A percentile compares a stretch with the other conserved stretches of the same genome.
Conservation (phyloP, 2,113 vertebrate species). For the Odocoileus virginianus region DNA sequence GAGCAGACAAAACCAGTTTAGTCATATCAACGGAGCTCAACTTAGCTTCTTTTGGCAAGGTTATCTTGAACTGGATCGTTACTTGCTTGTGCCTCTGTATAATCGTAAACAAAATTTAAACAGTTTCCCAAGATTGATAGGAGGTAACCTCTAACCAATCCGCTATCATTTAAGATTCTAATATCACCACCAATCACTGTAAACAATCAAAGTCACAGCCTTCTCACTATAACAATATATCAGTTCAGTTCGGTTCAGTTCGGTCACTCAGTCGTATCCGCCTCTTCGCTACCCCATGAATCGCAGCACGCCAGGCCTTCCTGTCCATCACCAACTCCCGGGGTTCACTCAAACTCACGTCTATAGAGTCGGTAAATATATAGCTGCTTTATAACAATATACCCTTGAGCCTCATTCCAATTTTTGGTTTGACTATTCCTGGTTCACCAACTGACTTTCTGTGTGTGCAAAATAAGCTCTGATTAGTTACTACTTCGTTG, state of each 20-base stretch:
- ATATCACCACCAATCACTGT: background rate
- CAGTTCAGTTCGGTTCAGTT: too few relatives aligned
- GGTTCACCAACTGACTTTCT: background rate
- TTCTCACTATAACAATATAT: background rate
- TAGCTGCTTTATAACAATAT: background rate
- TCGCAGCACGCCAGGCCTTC: too few relatives aligned
- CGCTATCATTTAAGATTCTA: background rate
- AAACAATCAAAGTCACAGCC: background rate
- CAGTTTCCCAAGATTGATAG: background rate
- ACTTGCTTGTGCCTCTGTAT: background rate
- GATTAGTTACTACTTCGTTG: background rate
- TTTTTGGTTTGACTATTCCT: background rate
- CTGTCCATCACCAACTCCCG: too few relatives aligned
- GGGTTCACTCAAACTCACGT: too few relatives aligned
- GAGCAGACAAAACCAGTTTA: background rate
- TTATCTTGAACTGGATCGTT: background rate
- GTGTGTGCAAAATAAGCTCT: background rate
- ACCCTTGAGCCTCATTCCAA: background rate
- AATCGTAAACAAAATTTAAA: background rate
- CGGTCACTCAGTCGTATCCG: too few relatives aligned
- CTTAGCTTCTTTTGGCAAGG: background rate
- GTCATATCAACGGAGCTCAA: background rate
- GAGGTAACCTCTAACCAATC: background rate
- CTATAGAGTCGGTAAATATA: background rate
- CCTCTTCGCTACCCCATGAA: too few relatives aligned